Evolutionary conservation across 2,113 vertebrate genomes (phyloP).

Genomic region (Varanus salvator): DNA sequence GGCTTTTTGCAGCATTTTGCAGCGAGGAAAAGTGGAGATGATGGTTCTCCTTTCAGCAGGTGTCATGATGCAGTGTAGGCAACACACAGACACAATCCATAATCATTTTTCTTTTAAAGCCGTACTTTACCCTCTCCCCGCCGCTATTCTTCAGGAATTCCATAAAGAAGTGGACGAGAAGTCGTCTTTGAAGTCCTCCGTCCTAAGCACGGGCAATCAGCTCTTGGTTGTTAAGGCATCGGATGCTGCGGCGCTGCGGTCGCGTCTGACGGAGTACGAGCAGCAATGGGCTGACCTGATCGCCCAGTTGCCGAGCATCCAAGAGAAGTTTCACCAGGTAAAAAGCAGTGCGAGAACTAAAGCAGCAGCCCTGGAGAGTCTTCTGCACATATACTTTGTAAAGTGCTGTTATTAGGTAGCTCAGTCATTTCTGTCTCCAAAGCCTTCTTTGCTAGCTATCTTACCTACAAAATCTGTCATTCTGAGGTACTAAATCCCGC

Average conservation of each 20-base stretch:
- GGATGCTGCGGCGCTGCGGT: slow-evolving; percentile 75
- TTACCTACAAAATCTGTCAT: slow-evolving; percentile 47
- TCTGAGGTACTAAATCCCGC: slow-evolving; percentile 64
- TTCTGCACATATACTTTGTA: slow-evolving; percentile 49
- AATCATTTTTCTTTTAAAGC: slow-evolving; percentile 2
- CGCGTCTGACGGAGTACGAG: slow-evolving; percentile 81
- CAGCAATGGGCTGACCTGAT: slow-evolving; percentile 84
- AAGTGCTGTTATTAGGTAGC: slow-evolving; percentile 44
- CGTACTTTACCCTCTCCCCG: rapidly evolving
- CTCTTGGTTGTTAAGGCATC: slow-evolving; percentile 82
- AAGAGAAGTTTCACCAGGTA: slow-evolving; percentile 88
- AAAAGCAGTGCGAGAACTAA: slow-evolving; percentile 42
- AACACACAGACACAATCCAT: too few relatives aligned
- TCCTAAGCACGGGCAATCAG: slow-evolving; percentile 81
- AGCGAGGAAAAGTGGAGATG: not conserved
- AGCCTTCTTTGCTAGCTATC: slow-evolving; percentile 53
- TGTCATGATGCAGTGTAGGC: not conserved
- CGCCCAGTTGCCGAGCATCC: slow-evolving; percentile 76
- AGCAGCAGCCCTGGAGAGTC: slow-evolving; percentile 41
- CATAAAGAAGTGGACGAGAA: slow-evolving; percentile 84
- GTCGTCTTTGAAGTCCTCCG: slow-evolving; percentile 81
- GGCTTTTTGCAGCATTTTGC: not conserved
- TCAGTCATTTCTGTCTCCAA: slow-evolving; percentile 30
- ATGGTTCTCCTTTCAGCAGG: not conserved
- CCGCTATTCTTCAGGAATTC: slow-evolving; percentile 75